Evolutionary conservation across 2,797 vertebrate genomes (phyloP).

Genomic region (Vireo griseus): DNA sequence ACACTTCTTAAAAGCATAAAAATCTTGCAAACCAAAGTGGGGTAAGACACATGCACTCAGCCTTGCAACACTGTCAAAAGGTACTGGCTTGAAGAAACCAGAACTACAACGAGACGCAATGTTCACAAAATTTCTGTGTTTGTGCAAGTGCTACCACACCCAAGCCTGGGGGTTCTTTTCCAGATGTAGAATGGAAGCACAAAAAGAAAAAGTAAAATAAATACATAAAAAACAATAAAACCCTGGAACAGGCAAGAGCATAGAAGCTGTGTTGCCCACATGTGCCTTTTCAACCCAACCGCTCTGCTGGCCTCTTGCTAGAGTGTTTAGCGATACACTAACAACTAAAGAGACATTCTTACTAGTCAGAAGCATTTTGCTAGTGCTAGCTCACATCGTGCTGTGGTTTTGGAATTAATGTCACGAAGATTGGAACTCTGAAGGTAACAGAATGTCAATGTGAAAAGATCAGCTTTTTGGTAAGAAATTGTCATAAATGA

Average conservation of each 20-base stretch:
- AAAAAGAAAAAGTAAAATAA: neutral
- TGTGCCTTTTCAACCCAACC: neutral
- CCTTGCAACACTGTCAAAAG: neutral
- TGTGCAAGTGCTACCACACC: neutral
- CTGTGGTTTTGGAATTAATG: neutral
- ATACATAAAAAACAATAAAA: neutral
- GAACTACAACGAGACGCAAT: neutral
- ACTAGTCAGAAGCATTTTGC: neutral
- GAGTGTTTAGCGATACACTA: neutral
- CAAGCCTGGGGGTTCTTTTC: neutral
- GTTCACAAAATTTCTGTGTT: neutral
- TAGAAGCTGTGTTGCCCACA: accelerated
- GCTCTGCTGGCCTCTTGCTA: neutral
- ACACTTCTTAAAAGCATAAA: neutral
- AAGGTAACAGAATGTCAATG: neutral
- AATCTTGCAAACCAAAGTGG: neutral
- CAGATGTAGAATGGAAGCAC: neutral
- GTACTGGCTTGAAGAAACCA: neutral
- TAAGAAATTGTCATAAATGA: neutral
- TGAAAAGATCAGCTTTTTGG: neutral
- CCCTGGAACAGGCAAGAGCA: neutral
- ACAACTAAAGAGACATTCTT: neutral
- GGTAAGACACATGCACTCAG: neutral
- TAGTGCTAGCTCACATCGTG: neutral
- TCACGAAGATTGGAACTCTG: neutral